A percentile compares a stretch with the other conserved stretches of the same genome.
Conservation (phyloP, 2,888 invertebrate genomes). For the Tetragonisca angustula region DNA sequence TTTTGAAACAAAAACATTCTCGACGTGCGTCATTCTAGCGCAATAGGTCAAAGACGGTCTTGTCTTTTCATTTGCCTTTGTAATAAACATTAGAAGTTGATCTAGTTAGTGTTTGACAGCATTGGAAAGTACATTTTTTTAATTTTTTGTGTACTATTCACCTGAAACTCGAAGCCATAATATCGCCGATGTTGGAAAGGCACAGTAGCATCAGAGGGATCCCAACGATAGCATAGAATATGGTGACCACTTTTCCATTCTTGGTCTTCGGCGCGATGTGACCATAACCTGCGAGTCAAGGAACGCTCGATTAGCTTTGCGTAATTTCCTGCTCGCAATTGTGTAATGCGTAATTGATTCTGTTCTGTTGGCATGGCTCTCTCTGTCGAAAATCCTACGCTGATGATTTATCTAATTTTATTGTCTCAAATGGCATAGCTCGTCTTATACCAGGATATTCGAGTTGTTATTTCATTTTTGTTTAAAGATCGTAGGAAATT, state of each 20-base stretch:
- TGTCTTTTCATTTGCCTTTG: too few relatives aligned
- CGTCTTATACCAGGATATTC: neutral
- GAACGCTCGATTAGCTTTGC: slow-evolving; percentile 43
- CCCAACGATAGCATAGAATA: slow-evolving; percentile 97
- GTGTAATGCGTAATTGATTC: slow-evolving; percentile 34
- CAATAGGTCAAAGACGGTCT: too few relatives aligned
- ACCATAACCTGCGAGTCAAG: slow-evolving; percentile 91
- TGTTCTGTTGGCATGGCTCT: neutral
- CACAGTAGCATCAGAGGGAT: slow-evolving; percentile 98
- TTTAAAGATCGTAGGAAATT: neutral
- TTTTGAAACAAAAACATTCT: too few relatives aligned
- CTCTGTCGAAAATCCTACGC: neutral
- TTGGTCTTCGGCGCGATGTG: slow-evolving; percentile 97
- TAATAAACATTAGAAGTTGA: neutral
- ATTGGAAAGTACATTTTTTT: neutral
- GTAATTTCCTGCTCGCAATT: slow-evolving; percentile 30
- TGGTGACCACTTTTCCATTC: slow-evolving; percentile 97
- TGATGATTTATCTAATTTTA: neutral
- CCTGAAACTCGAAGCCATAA: slow-evolving; percentile 96
- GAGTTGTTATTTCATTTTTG: neutral
- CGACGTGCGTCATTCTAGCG: too few relatives aligned
- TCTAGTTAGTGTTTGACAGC: neutral
- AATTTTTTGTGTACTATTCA: slow-evolving; percentile 69
- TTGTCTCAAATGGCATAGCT: neutral
- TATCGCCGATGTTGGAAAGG: slow-evolving; percentile 96